These are phyloP conservation scores for Cyphomyrus plagiostoma DNA, from an alignment of 2,113 vertebrate genomes.

Conservation along the genomic window DNA sequence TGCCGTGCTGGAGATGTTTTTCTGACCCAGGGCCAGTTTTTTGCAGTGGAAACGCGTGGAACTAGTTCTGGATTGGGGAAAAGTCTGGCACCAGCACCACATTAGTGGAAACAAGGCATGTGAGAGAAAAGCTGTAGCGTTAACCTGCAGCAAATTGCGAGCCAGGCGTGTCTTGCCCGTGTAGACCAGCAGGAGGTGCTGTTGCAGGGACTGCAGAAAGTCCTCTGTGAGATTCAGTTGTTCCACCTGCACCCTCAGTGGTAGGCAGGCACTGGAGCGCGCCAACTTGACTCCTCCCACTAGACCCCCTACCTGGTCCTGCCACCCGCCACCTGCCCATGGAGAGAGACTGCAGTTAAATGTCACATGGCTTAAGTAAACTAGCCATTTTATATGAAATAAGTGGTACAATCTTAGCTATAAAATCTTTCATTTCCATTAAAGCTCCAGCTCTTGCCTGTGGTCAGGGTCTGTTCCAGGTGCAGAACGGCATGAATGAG, in stretches of 20 bases:
- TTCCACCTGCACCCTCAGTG: slow-evolving; percentile 78
- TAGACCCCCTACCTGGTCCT: slow-evolving; percentile 91
- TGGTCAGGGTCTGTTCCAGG: slow-evolving; percentile 90
- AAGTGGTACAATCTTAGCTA: neutral
- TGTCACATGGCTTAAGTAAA: neutral
- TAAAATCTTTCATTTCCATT: neutral
- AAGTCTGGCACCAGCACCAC: no score
- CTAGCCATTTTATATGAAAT: neutral
- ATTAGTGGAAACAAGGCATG: no score
- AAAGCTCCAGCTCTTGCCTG: slow-evolving; percentile 56
- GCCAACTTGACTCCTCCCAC: slow-evolving; percentile 83
- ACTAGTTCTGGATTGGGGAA: no score
- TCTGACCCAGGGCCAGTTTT: no score
- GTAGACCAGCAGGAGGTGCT: slow-evolving; percentile 85
- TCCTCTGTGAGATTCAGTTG: slow-evolving; percentile 53
- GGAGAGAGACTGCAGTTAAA: neutral
- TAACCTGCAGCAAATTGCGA: slow-evolving; percentile 90
- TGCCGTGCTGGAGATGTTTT: no score
- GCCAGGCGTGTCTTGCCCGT: slow-evolving; percentile 91
- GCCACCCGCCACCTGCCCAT: slow-evolving; percentile 85
- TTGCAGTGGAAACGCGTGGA: no score
- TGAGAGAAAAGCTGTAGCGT: neutral
- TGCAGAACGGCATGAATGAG: slow-evolving; percentile 83
- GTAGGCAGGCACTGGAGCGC: slow-evolving; percentile 69
- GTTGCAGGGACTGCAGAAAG: slow-evolving; percentile 67